Conservation (phyloP, 2,113 vertebrate genomes). For the Ovibos moschatus region DNA sequence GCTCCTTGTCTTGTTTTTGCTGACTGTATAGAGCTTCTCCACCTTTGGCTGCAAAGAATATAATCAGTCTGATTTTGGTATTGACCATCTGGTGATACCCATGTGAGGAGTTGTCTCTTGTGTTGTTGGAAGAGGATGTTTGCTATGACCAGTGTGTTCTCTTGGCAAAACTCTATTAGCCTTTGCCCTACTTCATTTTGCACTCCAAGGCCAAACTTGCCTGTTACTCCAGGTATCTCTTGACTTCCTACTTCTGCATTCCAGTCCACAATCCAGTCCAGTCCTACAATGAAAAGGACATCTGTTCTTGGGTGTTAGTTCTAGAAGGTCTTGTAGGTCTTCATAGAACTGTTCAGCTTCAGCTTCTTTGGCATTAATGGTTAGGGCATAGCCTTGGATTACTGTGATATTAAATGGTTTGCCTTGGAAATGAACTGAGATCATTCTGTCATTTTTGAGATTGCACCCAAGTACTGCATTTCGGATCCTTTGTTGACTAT, state of each 20-base stretch:
- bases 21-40: background rate
- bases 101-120: background rate
- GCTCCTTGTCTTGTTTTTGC: background rate
- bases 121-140: background rate
- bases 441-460: background rate
- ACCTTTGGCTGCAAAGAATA: background rate
- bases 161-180: background rate
- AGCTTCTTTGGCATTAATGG: background rate
- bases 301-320: background rate
- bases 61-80: background rate
- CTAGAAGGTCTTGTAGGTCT: background rate
- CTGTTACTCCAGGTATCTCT: background rate
- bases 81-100: background rate
- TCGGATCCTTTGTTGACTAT: background rate
- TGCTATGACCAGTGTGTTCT: background rate
- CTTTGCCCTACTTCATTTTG: background rate
- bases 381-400: background rate
- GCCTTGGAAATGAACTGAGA: background rate
- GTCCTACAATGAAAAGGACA: background rate
- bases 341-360: background rate
- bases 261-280: background rate
- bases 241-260: background rate
- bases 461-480: background rate
- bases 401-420: background rate
- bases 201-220: background rate